Evolutionary conservation across 2,113 vertebrate species (phyloP).

Genomic region (Sitta europaea): DNA sequence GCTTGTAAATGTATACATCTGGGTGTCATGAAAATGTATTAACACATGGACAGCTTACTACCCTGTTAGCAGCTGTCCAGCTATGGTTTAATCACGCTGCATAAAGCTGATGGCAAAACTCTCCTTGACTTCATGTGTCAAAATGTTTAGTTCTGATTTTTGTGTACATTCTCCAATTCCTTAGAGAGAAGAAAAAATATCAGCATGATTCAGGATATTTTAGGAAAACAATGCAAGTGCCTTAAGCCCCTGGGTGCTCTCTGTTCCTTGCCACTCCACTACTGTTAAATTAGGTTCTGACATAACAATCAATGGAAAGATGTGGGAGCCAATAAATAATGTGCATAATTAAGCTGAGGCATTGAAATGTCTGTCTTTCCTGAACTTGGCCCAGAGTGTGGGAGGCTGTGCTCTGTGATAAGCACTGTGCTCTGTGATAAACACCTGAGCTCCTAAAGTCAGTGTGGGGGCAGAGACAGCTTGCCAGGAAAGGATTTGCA

Average conservation of each 20-base stretch:
- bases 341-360: neutral
- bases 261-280: neutral
- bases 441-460: neutral
- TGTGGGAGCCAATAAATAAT: slow-evolving; percentile 32
- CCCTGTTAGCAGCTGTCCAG: slow-evolving; percentile 16
- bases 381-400: neutral
- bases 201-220: slow-evolving; percentile 1
- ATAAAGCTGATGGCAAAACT: neutral
- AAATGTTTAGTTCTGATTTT: neutral
- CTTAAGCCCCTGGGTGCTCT: neutral
- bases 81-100: neutral
- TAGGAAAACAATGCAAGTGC: neutral
- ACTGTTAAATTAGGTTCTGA: slow-evolving; percentile 24
- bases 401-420: neutral
- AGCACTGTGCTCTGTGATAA: neutral
- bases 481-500: neutral
- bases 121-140: neutral
- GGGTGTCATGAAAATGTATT: neutral
- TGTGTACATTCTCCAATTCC: neutral
- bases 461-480: neutral
- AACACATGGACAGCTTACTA: neutral
- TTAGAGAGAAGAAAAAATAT: neutral
- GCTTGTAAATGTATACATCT: neutral
- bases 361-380: neutral
- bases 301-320: slow-evolving; percentile 21